A percentile compares a stretch with the other conserved stretches of the same genome.
Conservation (phyloP, 2,797 vertebrate genomes). For the Natrix natrix region DNA sequence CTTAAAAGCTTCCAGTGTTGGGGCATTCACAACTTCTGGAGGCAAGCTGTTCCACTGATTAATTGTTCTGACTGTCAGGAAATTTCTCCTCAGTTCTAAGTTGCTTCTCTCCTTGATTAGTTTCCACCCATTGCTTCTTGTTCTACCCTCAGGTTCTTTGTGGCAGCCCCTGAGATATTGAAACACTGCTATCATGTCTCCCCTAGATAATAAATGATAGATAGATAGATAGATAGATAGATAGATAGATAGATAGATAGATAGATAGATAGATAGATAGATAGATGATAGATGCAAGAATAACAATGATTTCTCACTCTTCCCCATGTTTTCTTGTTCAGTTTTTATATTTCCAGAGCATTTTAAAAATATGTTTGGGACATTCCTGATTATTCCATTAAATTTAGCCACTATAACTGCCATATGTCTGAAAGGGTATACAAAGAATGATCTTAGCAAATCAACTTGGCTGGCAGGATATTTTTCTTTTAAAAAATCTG, state of each 20-base stretch:
- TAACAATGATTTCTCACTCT: neutral
- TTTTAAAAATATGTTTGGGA: conserved; percentile 18
- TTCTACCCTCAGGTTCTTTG: too few species aligned
- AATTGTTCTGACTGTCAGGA: too few species aligned
- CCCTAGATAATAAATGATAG: neutral
- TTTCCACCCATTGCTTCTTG: too few species aligned
- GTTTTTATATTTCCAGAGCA: neutral
- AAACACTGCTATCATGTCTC: too few species aligned
- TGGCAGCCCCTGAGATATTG: too few species aligned
- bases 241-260: neutral
- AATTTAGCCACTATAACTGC: conserved; percentile 22
- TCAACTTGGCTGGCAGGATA: conserved; percentile 19
- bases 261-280: neutral
- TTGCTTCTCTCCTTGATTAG: too few species aligned
- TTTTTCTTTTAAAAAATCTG: conserved; percentile 51
- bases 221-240: neutral
- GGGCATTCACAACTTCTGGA: too few species aligned
- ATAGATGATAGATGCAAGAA: neutral
- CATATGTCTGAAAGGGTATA: conserved; percentile 19
- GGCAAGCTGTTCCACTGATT: too few species aligned
- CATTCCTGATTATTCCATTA: conserved; percentile 30
- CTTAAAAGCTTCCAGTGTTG: too few species aligned
- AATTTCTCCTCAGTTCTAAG: too few species aligned
- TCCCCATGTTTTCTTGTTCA: neutral
- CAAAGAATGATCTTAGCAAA: conserved; percentile 31